Conservation (phyloP, 2,888 invertebrate species). For the Diogma glabrata region DNA sequence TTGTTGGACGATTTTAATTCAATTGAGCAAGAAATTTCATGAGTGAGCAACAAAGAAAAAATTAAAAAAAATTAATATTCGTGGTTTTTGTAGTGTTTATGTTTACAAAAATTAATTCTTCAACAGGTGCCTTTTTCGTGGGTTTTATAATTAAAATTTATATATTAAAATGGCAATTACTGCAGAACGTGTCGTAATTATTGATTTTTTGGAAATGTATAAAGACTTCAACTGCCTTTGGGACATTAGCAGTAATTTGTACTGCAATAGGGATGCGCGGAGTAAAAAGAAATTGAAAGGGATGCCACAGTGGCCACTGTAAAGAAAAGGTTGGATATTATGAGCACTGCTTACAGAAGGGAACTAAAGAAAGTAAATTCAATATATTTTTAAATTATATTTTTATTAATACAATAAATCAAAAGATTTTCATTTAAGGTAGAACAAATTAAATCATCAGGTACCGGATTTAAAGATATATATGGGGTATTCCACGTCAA, state of each 20-base stretch:
- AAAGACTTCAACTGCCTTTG: not conserved
- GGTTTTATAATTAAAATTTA: too few species aligned
- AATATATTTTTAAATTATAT: not conserved
- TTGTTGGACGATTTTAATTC: too few species aligned
- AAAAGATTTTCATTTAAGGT: conserved; percentile 2
- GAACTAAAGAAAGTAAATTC: too few species aligned
- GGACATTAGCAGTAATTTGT: not conserved
- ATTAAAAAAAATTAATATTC: too few species aligned
- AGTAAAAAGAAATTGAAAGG: not conserved
- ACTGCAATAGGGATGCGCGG: not conserved
- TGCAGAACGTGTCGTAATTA: not conserved
- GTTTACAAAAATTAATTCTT: too few species aligned
- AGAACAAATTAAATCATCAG: not conserved
- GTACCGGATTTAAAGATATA: not conserved
- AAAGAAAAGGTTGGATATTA: not conserved
- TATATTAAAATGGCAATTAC: not conserved
- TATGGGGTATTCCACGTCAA: too few species aligned
- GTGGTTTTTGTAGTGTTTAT: too few species aligned
- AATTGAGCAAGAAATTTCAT: too few species aligned
- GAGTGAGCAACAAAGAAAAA: too few species aligned
- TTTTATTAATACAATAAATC: not conserved
- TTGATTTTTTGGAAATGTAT: not conserved
- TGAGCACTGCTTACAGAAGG: too few species aligned
- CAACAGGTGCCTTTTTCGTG: too few species aligned
- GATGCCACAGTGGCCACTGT: not conserved